These are phyloP conservation scores for Syngnathus scovelli DNA, from an alignment of 2,113 vertebrate species.

Conservation along the genomic window DNA sequence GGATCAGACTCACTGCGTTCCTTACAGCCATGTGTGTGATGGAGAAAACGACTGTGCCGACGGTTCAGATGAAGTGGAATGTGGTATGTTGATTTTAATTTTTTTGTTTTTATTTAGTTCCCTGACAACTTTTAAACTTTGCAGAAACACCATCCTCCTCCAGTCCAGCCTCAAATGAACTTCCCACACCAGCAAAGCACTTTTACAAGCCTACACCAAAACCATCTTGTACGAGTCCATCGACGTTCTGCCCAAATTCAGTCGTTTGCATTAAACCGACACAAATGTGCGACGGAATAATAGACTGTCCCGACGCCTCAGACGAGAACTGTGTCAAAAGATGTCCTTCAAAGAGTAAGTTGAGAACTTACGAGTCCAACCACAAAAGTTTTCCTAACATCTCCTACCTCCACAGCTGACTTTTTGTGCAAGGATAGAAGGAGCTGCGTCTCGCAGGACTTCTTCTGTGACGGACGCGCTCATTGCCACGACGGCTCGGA, in stretches of 20 bases:
- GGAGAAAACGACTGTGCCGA: constrained; percentile 78
- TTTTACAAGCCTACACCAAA: background rate
- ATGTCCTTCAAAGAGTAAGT: constrained; percentile 70
- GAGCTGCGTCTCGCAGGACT: constrained; percentile 6
- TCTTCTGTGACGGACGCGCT: constrained; percentile 71
- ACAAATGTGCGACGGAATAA: constrained; percentile 73
- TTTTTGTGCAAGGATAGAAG: constrained; percentile 9
- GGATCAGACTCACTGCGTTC: constrained; percentile 71
- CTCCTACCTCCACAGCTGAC: background rate
- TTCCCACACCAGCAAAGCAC: background rate
- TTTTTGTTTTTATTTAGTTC: background rate
- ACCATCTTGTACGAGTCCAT: constrained; percentile 61
- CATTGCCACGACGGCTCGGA: constrained; percentile 80
- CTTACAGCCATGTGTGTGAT: constrained; percentile 73
- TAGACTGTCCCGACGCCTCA: constrained; percentile 79
- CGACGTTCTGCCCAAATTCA: constrained; percentile 67
- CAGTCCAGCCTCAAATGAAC: background rate
- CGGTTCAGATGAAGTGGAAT: constrained; percentile 77
- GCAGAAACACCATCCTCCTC: background rate
- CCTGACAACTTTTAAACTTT: background rate
- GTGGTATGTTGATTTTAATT: constrained; percentile 19
- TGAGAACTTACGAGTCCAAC: background rate
- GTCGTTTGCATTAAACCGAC: constrained; percentile 66
- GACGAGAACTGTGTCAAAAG: constrained; percentile 74
- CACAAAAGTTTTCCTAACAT: background rate